Evolutionary conservation across 2,888 invertebrate species (phyloP).

Genomic region (Athalia circularis): DNA sequence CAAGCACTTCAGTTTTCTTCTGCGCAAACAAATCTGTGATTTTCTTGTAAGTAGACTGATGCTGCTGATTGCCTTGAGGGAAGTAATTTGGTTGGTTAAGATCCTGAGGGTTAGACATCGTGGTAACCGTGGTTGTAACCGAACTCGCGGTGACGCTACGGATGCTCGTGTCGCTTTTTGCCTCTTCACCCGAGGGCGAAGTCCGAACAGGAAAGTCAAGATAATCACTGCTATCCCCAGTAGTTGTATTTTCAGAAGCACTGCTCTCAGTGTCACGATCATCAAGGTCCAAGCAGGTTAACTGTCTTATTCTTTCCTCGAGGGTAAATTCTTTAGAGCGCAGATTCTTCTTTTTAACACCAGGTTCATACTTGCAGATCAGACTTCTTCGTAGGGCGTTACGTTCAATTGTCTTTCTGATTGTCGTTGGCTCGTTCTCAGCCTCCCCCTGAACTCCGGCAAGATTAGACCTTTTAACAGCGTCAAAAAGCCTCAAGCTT

Average conservation of each 20-base stretch:
- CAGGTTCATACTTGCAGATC: slow-evolving; percentile 80
- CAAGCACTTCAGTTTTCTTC: slow-evolving; percentile 72
- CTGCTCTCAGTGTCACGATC: slow-evolving; percentile 74
- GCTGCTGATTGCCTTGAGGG: slow-evolving; percentile 54
- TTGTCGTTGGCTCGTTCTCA: slow-evolving; percentile 75
- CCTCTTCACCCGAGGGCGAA: slow-evolving; percentile 83
- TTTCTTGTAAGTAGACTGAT: slow-evolving; percentile 79
- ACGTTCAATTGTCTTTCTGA: slow-evolving; percentile 86
- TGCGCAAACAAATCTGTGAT: slow-evolving; percentile 79
- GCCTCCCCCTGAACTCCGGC: slow-evolving; percentile 73
- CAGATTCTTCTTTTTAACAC: slow-evolving; percentile 76
- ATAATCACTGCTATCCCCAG: slow-evolving; percentile 53
- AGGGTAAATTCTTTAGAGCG: slow-evolving; percentile 83
- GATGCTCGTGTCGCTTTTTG: slow-evolving; percentile 69
- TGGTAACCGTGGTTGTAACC: slow-evolving; percentile 16
- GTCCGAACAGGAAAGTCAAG: slow-evolving; percentile 76
- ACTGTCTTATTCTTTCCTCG: slow-evolving; percentile 89
- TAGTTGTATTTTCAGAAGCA: slow-evolving; percentile 55
- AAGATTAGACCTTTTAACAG: slow-evolving; percentile 77
- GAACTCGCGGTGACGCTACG: slow-evolving; percentile 27
- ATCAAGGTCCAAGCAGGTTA: slow-evolving; percentile 88
- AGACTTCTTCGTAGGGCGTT: slow-evolving; percentile 88
- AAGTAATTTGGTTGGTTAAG: slow-evolving; percentile 47
- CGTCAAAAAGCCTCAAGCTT: slow-evolving; percentile 83
- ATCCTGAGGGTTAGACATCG: slow-evolving; percentile 39